Conservation (phyloP, 1,140 invertebrate genomes). For the Drosophila paulistorum region DNA sequence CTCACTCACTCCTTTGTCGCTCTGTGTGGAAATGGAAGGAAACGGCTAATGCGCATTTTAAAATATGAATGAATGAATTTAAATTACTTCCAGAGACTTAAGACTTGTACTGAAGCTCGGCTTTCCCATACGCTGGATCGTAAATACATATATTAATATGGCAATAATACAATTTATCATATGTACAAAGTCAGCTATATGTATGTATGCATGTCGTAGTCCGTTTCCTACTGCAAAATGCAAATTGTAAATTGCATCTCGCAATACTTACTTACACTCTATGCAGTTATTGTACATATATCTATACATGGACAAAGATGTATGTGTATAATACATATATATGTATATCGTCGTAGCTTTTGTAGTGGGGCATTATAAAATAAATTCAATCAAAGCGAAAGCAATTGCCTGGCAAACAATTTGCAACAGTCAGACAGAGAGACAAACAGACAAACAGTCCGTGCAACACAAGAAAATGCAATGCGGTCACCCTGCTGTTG, state of each 20-base stretch:
- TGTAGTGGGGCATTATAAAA: constrained; percentile 69
- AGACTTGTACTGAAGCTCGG: not conserved
- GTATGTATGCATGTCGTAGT: constrained; percentile 16
- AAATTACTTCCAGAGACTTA: constrained; percentile 34
- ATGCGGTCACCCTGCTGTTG: constrained; percentile 47
- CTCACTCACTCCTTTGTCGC: constrained; percentile 17
- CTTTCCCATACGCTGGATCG: constrained; percentile 26
- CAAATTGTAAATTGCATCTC: constrained; percentile 77
- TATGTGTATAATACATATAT: too few species aligned
- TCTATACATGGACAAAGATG: too few species aligned
- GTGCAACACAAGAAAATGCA: constrained; percentile 36
- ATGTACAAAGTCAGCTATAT: not conserved
- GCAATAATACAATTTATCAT: constrained; percentile 63
- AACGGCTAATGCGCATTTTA: constrained; percentile 55
- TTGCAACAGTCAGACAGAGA: constrained; percentile 9
- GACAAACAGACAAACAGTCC: not conserved
- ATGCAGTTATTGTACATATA: constrained; percentile 30
- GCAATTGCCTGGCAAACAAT: constrained; percentile 65
- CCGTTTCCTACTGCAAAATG: constrained; percentile 64
- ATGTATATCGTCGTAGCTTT: constrained; percentile 36
- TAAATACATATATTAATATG: constrained; percentile 68
- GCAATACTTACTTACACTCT: constrained; percentile 48
- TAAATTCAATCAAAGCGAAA: constrained; percentile 77
- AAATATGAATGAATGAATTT: constrained; percentile 56
- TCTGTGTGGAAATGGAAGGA: constrained; percentile 51